Evolutionary conservation across 1,140 invertebrate genomes (phyloP).

Genomic region (Riptortus pedestris): DNA sequence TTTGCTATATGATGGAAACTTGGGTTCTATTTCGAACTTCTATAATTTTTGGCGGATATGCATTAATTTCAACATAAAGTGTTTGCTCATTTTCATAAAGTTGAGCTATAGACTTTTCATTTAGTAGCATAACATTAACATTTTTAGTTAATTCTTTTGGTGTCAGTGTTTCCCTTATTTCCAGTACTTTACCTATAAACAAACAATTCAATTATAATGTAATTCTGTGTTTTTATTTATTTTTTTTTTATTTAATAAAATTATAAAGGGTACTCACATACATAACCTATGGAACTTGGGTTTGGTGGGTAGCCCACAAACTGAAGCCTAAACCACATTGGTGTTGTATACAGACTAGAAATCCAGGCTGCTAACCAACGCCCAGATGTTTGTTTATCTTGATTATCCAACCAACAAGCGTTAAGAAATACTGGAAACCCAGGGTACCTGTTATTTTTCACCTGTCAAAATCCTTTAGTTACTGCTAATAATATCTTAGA

Average conservation of each 20-base stretch:
- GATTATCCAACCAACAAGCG: not conserved
- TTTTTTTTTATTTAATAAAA: not conserved
- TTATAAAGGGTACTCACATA: not conserved
- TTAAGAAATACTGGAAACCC: conserved; percentile 12
- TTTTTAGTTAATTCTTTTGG: not conserved
- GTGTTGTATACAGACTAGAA: not conserved
- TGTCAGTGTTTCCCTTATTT: not conserved
- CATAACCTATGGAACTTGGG: not conserved
- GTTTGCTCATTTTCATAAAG: not conserved
- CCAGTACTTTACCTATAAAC: conserved; percentile 5
- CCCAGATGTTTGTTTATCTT: not conserved
- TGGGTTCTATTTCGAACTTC: not conserved
- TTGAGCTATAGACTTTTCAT: not conserved
- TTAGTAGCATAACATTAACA: not conserved
- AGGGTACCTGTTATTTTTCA: conserved; percentile 2
- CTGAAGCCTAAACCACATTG: conserved; percentile 1
- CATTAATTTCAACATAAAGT: not conserved
- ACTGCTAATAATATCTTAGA: no score
- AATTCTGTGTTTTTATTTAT: not conserved
- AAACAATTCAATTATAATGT: not conserved
- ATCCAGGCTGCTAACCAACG: conserved; percentile 1
- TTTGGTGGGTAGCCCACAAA: not conserved
- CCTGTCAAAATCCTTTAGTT: not conserved
- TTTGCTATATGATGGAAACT: not conserved
- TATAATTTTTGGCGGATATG: not conserved